A percentile compares a stretch with the other conserved stretches of the same genome.
Conservation (phyloP, 2,888 invertebrate species). For the Molorchus minor region DNA sequence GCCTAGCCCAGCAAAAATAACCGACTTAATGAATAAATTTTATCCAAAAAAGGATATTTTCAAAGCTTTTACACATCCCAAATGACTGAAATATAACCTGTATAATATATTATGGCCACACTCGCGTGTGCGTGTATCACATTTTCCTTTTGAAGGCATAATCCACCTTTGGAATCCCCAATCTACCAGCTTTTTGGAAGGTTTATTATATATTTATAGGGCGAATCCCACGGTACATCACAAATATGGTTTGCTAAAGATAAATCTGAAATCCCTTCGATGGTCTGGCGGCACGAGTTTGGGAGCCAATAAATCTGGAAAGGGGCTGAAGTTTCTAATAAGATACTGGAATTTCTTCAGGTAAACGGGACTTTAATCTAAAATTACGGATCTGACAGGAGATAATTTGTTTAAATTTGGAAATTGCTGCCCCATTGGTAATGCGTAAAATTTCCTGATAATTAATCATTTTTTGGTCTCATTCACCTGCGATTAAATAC, state of each 20-base stretch:
- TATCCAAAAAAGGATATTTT: too few relatives aligned
- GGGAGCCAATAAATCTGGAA: neutral
- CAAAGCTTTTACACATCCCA: too few relatives aligned
- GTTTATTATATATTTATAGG: neutral
- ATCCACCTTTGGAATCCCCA: too few relatives aligned
- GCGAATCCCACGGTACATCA: too few relatives aligned
- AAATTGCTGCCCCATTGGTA: conserved; percentile 15
- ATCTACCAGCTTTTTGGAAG: too few relatives aligned
- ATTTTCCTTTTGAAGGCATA: too few relatives aligned
- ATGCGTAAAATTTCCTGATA: conserved; percentile 6
- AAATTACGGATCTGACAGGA: conserved; percentile 24
- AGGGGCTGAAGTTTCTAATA: conserved; percentile 48
- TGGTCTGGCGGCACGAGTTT: neutral
- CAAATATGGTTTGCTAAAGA: neutral
- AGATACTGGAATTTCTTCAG: conserved; percentile 21
- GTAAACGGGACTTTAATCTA: conserved; percentile 30
- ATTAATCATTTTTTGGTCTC: conserved; percentile 7
- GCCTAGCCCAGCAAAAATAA: too few relatives aligned
- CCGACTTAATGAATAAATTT: too few relatives aligned
- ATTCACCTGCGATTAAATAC: neutral
- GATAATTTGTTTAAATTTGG: conserved; percentile 20
- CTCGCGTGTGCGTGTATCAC: too few relatives aligned
- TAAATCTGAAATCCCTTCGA: neutral
- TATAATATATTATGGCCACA: too few relatives aligned
- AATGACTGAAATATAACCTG: too few relatives aligned